These are phyloP conservation scores for Hormaphis cornu DNA, from an alignment of 1,140 invertebrate genomes.

Conservation along the genomic window DNA sequence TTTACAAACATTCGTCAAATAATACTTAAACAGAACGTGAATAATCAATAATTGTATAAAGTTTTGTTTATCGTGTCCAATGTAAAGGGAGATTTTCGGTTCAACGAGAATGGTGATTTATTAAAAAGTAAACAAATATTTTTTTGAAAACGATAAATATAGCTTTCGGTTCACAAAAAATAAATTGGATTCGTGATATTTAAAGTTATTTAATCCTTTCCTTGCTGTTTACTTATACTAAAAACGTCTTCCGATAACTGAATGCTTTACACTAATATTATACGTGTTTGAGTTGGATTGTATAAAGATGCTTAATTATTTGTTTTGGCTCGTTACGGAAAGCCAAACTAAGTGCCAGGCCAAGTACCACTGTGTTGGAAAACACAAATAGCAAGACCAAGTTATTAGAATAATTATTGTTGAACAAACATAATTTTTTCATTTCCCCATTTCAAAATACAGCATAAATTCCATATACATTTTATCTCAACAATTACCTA, in stretches of 20 bases:
- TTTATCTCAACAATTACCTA: too few relatives aligned
- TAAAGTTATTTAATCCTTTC: not conserved
- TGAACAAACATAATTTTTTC: too few relatives aligned
- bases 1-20: too few relatives aligned
- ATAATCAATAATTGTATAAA: too few relatives aligned
- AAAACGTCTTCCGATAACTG: not conserved
- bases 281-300: not conserved
- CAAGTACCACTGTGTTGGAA: not conserved
- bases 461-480: too few relatives aligned
- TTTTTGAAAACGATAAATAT: not conserved
- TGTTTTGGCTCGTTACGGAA: not conserved
- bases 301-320: not conserved
- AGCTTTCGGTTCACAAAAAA: not conserved
- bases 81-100: too few relatives aligned
- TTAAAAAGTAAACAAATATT: too few relatives aligned
- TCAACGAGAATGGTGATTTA: too few relatives aligned
- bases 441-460: too few relatives aligned
- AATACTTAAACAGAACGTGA: too few relatives aligned
- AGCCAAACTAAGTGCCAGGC: not conserved
- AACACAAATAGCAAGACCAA: not conserved
- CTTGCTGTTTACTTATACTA: not conserved
- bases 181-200: not conserved
- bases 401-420: too few relatives aligned
- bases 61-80: too few relatives aligned
- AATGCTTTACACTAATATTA: not conserved